Evolutionary conservation across 2,113 vertebrate species (phyloP).

Genomic region (Condylura cristata): DNA sequence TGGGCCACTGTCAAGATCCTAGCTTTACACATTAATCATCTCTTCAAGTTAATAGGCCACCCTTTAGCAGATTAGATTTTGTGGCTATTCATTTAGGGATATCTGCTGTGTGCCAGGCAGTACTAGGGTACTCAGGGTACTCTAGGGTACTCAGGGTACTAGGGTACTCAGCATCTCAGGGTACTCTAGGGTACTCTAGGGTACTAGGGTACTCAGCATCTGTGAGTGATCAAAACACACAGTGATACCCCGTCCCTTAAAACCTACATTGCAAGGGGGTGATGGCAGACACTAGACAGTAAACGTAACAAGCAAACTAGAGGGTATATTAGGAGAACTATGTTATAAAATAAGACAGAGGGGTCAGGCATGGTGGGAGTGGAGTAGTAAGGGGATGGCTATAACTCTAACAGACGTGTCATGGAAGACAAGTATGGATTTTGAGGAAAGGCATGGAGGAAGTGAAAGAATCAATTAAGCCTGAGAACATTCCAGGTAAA

Average conservation of each 20-base stretch:
- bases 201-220: background rate
- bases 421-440: background rate
- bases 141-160: background rate
- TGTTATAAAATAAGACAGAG: background rate
- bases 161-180: background rate
- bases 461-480: background rate
- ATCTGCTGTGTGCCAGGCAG: background rate
- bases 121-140: background rate
- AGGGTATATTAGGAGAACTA: too few relatives aligned
- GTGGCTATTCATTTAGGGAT: background rate
- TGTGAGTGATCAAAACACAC: background rate
- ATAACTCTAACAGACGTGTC: background rate
- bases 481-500: background rate
- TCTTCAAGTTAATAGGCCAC: background rate
- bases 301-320: background rate
- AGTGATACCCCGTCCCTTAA: background rate
- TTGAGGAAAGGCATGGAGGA: background rate
- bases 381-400: fast-evolving
- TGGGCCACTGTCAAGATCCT: too few relatives aligned
- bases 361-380: too few relatives aligned
- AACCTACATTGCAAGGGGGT: too few relatives aligned
- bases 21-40: background rate
- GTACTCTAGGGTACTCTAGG: too few relatives aligned
- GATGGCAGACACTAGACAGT: background rate
- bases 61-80: background rate